Evolutionary conservation across 2,113 vertebrate species (phyloP).

Genomic region (Anguilla japonica): DNA sequence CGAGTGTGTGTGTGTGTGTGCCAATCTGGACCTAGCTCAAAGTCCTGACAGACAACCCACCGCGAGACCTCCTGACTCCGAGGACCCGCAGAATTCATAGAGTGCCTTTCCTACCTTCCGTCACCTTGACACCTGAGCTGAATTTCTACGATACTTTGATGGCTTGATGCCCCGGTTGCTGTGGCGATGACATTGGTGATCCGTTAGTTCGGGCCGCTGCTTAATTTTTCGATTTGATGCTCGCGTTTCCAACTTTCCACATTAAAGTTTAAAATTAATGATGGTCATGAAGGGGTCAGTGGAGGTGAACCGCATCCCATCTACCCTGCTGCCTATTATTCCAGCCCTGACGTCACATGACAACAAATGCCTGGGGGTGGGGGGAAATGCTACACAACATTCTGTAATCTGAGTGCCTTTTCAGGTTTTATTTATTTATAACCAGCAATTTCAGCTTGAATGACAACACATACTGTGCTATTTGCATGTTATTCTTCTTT

Average conservation of each 20-base stretch:
- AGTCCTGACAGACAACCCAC: not conserved
- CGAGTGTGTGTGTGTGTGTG: not conserved
- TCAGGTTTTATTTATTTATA: not conserved
- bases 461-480: not conserved
- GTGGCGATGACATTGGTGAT: not conserved
- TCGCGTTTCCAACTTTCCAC: not conserved
- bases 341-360: not conserved
- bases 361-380: not conserved
- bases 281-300: not conserved
- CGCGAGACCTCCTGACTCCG: not conserved
- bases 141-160: not conserved
- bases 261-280: not conserved
- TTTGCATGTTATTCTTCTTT: not conserved
- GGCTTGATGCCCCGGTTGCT: not conserved
- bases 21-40: not conserved
- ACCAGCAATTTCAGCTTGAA: not conserved
- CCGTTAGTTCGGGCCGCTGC: not conserved
- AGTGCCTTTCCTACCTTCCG: not conserved
- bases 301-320: not conserved
- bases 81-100: not conserved
- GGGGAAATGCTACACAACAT: not conserved
- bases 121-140: not conserved
- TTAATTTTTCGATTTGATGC: not conserved
- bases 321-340: not conserved
- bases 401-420: not conserved